Base-by-base conservation (phyloP, 92 coral and sea anemone species). In the Porites evermanni region DNA sequence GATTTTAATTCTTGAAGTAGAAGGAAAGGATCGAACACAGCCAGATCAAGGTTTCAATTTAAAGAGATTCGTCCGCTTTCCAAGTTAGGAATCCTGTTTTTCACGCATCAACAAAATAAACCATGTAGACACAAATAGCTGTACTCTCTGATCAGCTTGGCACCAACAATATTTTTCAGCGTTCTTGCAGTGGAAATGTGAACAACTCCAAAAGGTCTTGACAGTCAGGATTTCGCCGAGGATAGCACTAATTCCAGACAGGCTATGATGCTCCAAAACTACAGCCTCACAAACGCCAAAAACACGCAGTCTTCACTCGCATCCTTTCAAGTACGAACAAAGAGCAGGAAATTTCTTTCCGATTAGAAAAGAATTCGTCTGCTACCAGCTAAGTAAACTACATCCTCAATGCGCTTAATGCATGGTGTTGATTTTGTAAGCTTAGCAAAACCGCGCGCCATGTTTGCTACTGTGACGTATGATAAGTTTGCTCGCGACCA, bases 391-490 rank as follows among this genome's bases (percentile, higher is more conserved):
- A 83, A 64, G 73, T 64, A 63, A 20, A 83, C 61, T 61, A 50
- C 80, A 60, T 74, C 70, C n/a, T 72, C 80, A 83, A 61, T 61
- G 79, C 79, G 53, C 68, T 83, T 8, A 61, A 74, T 63, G 87
- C 87, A 83, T 72, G 59, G 79, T 59, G 72, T 72, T 61, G 79
- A 83, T 64, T 68, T 83, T 73, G 87, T 63, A 50, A 73, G 79
- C 72, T 29, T 53, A 65, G 65, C 16, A 53, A 85, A 77, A 56
- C 67, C 77, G 88, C 77, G 88, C 93, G 93, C 98, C 98, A 94
- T 94, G 98, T 94, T 94, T 91, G 92, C 91, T 83, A 67, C 77
- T 87, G 84, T 94, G 98, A 94, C 98, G 98, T 94, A 75, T 38
- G 47, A 77, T 60, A 67, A 67, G 84, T 47, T 79, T 88, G 80